Base-by-base conservation (phyloP, 1,140 invertebrate genomes). In the Lasaia peninsularis region DNA sequence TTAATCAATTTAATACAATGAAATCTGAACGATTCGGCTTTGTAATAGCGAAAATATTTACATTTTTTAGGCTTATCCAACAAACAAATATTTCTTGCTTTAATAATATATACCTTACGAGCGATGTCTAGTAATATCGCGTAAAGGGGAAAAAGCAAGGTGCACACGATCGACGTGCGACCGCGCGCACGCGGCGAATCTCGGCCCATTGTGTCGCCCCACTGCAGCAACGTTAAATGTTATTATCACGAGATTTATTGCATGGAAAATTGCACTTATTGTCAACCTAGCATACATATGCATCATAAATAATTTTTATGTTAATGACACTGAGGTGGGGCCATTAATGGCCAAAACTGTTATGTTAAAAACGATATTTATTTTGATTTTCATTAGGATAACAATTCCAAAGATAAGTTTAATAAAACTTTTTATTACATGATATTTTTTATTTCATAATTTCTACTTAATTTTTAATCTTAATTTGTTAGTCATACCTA, bases 181-280 rank as follows among this genome's bases (percentile, higher is more conserved):
- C 44, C 20, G 20, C 44, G 11, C 20, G 44, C 44, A 48, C 44
- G 44, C 44, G 44, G 44, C 44, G 11, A 48, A 48, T 48, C 44
- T 69, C 62, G 65, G 60, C 62, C 69, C 61, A 71, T 69, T 71
- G 65, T 79, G 52, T 64, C 74, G 60, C 61, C 69, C 67, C 68
- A 60, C 48, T 59, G 59, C 54, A 62, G 35, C 63, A 60, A 58
- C 66, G 63, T 71, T 67, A 80, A 80, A 74, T 84, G 81, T 81
- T 84, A 82, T 85, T 82, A 82, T 85, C 80, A 72, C 35, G 60
- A 72, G 76, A 85, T 85, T 79, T 85, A 85, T 85, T 75, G 78
- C 79, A 71, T 71, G 77, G 79, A 84, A 84, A 84, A 84, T 84
- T 84, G 75, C 71, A 84, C 67, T 74, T 69, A 82, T 84, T 84